A percentile compares a stretch with the other conserved stretches of the same genome.
phyloP scores from a whole-genome alignment of 2,888 invertebrate genomes.

The Agrochola macilenta region DNA sequence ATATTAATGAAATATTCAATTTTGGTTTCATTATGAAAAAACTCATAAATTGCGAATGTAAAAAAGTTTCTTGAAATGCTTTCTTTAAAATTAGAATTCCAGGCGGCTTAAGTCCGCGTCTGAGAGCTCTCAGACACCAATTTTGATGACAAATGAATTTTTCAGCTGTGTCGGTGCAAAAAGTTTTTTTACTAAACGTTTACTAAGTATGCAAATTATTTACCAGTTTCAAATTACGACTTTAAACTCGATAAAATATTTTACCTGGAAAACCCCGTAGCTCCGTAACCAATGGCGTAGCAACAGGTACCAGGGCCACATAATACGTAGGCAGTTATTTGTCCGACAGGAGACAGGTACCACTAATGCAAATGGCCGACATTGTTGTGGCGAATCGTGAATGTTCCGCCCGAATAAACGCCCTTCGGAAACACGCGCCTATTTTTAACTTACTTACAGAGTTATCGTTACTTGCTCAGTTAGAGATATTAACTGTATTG shows the following conservation, averaged over 20 bases:
- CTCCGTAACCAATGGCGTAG: constrained; percentile 24
- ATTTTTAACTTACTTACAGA: constrained; percentile 29
- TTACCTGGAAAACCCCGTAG: background rate
- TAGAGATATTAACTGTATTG: constrained; percentile 5
- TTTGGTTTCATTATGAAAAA: constrained; percentile 20
- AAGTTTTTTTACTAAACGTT: constrained; percentile 1
- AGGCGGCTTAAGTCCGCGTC: constrained; percentile 13
- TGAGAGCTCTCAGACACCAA: background rate
- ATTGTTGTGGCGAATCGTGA: constrained; percentile 49
- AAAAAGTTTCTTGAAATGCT: background rate
- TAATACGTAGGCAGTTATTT: constrained; percentile 43
- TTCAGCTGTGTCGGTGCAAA: background rate
- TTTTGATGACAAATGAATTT: constrained; percentile 17
- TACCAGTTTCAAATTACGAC: background rate
- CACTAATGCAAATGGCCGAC: constrained; percentile 54
- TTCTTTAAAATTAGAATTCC: constrained; percentile 38
- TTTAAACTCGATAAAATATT: constrained; percentile 1
- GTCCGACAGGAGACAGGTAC: constrained; percentile 40
- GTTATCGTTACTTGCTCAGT: constrained; percentile 6
- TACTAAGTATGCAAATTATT: background rate
- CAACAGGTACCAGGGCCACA: constrained; percentile 39
- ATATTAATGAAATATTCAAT: constrained; percentile 19
- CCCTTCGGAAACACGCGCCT: constrained; percentile 53
- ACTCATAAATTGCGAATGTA: background rate
- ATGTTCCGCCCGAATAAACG: constrained; percentile 46